phyloP scores from a whole-genome alignment of 2,888 invertebrate species.

The Rotaria macrura region DNA sequence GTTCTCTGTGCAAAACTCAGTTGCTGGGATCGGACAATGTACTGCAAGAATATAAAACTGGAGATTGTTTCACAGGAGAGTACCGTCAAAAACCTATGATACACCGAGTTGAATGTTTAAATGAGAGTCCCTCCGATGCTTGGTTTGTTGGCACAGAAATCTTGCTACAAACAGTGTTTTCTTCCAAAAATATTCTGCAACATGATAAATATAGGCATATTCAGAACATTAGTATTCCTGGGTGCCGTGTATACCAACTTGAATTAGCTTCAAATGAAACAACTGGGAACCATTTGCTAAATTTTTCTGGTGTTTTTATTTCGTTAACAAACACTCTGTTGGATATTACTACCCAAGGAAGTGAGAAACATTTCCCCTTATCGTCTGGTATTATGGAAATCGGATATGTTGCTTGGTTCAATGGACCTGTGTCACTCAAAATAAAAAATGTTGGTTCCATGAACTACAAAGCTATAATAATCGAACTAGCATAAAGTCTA shows the following conservation, averaged over 20 bases:
- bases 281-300: not conserved
- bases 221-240: not conserved
- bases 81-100: not conserved
- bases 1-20: not conserved
- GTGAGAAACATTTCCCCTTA: too few relatives aligned
- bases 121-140: not conserved
- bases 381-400: too few relatives aligned
- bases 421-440: too few relatives aligned
- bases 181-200: not conserved
- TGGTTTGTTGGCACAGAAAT: not conserved
- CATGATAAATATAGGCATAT: not conserved
- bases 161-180: not conserved
- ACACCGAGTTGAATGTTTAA: not conserved
- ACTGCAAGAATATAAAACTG: not conserved
- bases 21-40: not conserved
- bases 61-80: not conserved
- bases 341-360: not conserved
- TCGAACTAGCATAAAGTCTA: too few relatives aligned
- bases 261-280: not conserved
- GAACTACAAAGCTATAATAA: too few relatives aligned
- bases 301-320: not conserved
- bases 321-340: not conserved
- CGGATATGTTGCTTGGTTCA: too few relatives aligned
- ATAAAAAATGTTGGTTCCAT: too few relatives aligned
- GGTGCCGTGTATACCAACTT: not conserved